These are phyloP conservation scores for Leucophenga maculata DNA, from an alignment of 2,888 invertebrate genomes.

Conservation along the genomic window DNA sequence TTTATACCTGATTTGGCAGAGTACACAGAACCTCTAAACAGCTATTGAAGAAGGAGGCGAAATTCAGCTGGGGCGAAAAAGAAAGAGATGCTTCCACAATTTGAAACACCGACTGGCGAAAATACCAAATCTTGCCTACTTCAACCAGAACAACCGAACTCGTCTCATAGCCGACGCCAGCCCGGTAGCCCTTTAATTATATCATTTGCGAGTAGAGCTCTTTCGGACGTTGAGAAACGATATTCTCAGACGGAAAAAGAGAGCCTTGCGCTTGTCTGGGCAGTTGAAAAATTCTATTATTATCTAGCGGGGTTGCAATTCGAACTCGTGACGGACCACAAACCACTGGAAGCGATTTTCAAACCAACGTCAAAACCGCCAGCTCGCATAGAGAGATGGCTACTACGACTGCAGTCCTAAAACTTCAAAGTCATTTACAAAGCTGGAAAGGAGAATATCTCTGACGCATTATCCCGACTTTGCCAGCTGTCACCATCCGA, in stretches of 20 bases:
- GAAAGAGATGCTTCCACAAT: conserved; percentile 52
- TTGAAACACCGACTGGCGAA: conserved; percentile 45
- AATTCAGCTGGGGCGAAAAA: conserved; percentile 53
- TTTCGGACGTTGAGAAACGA: conserved; percentile 58
- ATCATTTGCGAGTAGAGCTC: conserved; percentile 47
- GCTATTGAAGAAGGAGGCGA: conserved; percentile 23
- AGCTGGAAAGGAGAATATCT: conserved; percentile 14
- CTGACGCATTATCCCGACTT: conserved; percentile 8
- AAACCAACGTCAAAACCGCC: background rate
- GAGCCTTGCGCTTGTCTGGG: conserved; percentile 1
- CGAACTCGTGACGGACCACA: background rate
- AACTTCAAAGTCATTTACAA: background rate
- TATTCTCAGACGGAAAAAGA: background rate
- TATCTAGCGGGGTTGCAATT: background rate
- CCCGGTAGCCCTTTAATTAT: conserved; percentile 51
- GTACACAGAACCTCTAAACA: conserved; percentile 50
- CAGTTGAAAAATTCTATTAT: background rate
- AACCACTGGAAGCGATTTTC: background rate
- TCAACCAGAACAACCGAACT: conserved; percentile 51
- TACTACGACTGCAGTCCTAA: background rate
- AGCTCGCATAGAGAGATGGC: conserved; percentile 1
- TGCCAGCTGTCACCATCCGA: background rate
- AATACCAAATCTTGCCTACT: conserved; percentile 54
- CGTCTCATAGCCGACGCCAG: conserved; percentile 63
- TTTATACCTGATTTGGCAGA: conserved; percentile 49